Evolutionary conservation across 2,797 vertebrate species (phyloP).

Genomic region (Semotilus atromaculatus): DNA sequence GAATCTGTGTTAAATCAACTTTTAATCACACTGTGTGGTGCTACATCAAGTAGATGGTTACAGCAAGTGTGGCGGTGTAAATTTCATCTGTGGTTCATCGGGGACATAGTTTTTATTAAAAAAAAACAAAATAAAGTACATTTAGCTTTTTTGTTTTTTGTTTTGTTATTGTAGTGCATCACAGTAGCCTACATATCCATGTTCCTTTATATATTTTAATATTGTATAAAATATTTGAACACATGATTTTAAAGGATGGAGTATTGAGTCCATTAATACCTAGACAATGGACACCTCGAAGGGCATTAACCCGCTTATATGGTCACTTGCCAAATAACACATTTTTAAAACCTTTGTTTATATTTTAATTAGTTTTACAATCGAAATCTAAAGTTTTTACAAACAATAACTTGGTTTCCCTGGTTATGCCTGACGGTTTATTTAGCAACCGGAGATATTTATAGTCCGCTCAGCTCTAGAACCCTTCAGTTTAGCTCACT

Average conservation of each 20-base stretch:
- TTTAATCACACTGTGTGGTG: constrained; percentile 70
- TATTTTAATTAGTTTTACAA: too few relatives aligned
- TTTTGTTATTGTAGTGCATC: neutral
- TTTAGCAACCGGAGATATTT: too few relatives aligned
- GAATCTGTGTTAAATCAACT: constrained; percentile 71
- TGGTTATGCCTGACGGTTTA: too few relatives aligned
- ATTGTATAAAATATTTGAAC: neutral
- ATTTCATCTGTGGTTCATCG: constrained; percentile 66
- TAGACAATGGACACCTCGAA: too few relatives aligned
- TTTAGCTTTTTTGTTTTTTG: neutral
- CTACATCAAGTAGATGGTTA: constrained; percentile 72
- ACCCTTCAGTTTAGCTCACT: too few relatives aligned
- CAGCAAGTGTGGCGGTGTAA: constrained; percentile 70
- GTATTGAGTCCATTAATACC: too few relatives aligned
- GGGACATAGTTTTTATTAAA: constrained; percentile 52
- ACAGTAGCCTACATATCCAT: neutral
- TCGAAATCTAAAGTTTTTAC: too few relatives aligned
- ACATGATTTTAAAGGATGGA: neutral
- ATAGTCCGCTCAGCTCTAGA: too few relatives aligned
- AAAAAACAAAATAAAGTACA: neutral
- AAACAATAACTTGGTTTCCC: too few relatives aligned
- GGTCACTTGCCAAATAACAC: too few relatives aligned
- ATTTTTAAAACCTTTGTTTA: too few relatives aligned
- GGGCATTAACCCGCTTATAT: too few relatives aligned
- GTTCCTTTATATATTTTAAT: neutral